Base-by-base conservation (phyloP, 2,888 invertebrate species). In the Empis stercorea region DNA sequence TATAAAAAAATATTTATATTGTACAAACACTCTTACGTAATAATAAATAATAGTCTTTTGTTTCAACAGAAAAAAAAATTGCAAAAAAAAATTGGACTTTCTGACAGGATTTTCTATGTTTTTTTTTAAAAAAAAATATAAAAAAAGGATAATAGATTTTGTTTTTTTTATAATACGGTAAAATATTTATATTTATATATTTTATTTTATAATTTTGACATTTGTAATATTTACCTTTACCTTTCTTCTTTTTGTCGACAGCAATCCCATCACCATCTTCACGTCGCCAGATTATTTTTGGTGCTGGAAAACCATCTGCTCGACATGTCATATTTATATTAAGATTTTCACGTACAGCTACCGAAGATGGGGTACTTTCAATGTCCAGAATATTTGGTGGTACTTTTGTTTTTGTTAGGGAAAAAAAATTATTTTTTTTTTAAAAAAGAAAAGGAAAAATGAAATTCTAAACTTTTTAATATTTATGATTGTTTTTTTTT, bases 321-420 rank as follows among this genome's bases (percentile, higher is more conserved):
- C 85, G 85, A 70, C 94, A 95, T 47, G 87, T 83, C 62, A 95
- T 76, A 53, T 89, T 91, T 56, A 94, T 87, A 67, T 92, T 94
- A 70, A 91, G 91, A 70, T 92, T 89, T 73, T 95, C 95, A 17
- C 91, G 76, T 37, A 93, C 88, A 2, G 88, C 89, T 55, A 94
- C 87, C 45, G 87, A 88, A 46, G 93, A 93, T 63, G 88, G 85
- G 43, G 91, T 89, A 66, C 91, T 92, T 57, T 87, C 83, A 32
- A 85, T 80, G 65, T 94, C 93, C 67, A 92, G 71, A 61, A 96
- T 95, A 61, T 87, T 87, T 10, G 95, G 93, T 13, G 95, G 94
- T 55, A 95, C 95, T 96, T 47, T 27, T 27, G 5, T 27, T 27
- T 27, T 27, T 27, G 5, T 4, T 4, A 27, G 5, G 38, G 15